A percentile compares a stretch with the other conserved stretches of the same genome.
These are phyloP conservation scores for Trichechus manatus DNA, from an alignment of 2,113 vertebrate genomes.

Conservation along the genomic window DNA sequence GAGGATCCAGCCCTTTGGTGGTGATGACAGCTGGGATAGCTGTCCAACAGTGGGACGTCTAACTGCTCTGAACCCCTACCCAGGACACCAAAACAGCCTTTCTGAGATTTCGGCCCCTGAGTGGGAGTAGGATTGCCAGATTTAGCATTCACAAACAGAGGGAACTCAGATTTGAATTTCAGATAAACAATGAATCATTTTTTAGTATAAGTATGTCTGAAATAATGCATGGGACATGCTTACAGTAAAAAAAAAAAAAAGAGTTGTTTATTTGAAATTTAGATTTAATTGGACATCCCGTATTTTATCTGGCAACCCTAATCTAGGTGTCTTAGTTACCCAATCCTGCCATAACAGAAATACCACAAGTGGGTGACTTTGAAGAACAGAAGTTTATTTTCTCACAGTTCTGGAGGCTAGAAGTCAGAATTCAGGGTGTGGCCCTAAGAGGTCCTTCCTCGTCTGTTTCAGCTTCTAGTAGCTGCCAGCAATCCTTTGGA, in stretches of 20 bases:
- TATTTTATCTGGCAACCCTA: not conserved
- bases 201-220: not conserved
- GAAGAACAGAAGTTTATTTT: not conserved
- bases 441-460: not conserved
- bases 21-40: not conserved
- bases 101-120: not conserved
- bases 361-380: not conserved
- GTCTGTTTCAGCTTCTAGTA: not conserved
- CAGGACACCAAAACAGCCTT: not conserved
- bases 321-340: not conserved
- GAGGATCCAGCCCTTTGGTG: not conserved
- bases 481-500: not conserved
- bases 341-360: not conserved
- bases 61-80: not conserved
- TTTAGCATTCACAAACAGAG: constrained; percentile 9
- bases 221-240: not conserved
- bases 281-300: not conserved
- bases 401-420: not conserved
- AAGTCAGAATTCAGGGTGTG: too few species aligned
- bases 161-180: not conserved
- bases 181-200: not conserved
- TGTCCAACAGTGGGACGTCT: not conserved
- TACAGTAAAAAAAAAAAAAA: not conserved
- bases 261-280: constrained; percentile 10
- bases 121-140: not conserved